Percentiles rank a stretch among this genome's conserved stretches.
These are phyloP conservation scores for Parazoanthus swiftii DNA, from an alignment of 92 coral and sea anemone species.

Conservation along the genomic window DNA sequence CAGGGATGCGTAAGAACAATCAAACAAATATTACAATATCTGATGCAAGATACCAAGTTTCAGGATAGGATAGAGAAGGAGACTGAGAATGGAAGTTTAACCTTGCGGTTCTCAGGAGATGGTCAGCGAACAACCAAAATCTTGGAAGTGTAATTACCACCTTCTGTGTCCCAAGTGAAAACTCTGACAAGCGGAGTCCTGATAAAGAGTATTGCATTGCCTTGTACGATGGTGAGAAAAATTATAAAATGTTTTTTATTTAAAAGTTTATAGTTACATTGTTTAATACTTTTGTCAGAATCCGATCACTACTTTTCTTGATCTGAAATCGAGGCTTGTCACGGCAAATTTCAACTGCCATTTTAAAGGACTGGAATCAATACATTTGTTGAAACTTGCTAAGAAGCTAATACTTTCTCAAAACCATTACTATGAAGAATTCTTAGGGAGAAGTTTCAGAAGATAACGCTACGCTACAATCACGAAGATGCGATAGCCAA, in stretches of 20 bases:
- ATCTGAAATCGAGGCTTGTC: too few species aligned
- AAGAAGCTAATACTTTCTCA: too few species aligned
- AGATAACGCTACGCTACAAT: background rate
- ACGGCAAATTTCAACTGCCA: too few species aligned
- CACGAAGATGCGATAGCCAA: constrained; percentile 2
- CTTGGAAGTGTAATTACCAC: constrained; percentile 20
- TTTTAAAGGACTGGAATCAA: too few species aligned
- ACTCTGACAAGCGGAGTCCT: background rate
- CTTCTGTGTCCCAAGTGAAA: constrained; percentile 10
- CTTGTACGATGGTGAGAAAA: constrained; percentile 4
- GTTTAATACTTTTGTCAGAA: too few species aligned
- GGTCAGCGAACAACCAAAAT: background rate
- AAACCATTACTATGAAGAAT: too few species aligned
- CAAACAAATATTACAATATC: background rate
- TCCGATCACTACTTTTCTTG: too few species aligned
- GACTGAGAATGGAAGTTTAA: background rate
- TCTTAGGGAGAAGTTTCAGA: too few species aligned
- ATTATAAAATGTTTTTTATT: too few species aligned
- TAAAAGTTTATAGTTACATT: too few species aligned
- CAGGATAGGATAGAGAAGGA: too few species aligned
- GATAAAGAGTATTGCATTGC: constrained; percentile 1
- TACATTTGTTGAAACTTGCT: too few species aligned
- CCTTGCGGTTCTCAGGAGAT: background rate
- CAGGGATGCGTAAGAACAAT: background rate
- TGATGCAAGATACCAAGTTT: background rate